A percentile compares a stretch with the other conserved stretches of the same genome.
Evolutionary conservation across 2,113 vertebrate genomes (phyloP).

Genomic region (Coreoperca whiteheadi): DNA sequence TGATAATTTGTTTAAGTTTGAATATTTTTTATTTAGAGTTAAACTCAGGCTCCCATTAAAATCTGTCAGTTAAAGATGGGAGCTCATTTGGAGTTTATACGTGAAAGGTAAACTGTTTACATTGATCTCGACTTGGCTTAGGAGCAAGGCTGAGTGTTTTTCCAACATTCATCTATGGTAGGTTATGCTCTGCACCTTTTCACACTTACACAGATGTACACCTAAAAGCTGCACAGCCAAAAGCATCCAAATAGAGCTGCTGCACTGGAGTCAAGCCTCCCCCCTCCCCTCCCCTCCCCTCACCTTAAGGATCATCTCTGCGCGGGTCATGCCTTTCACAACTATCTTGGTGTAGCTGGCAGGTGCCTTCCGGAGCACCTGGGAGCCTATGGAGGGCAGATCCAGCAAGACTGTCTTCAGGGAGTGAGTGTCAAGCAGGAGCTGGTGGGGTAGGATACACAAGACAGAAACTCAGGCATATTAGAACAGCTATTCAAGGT

Average conservation of each 20-base stretch:
- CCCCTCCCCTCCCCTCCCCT: conserved; percentile 39
- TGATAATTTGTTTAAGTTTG: conserved; percentile 50
- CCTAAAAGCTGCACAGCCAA: conserved; percentile 4
- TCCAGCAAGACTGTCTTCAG: conserved; percentile 97
- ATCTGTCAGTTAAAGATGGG: conserved; percentile 20
- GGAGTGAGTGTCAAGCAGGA: conserved; percentile 97
- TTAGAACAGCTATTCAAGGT: neutral
- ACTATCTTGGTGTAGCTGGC: conserved; percentile 99
- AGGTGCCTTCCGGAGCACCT: conserved; percentile 97
- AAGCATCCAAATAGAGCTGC: neutral
- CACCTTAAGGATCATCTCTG: conserved; percentile 99
- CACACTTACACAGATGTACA: neutral
- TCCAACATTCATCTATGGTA: conserved; percentile 29
- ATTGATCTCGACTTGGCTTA: neutral
- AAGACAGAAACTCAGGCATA: neutral
- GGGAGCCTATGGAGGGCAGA: conserved; percentile 97
- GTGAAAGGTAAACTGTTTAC: conserved; percentile 58
- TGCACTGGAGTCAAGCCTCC: neutral
- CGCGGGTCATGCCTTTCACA: conserved; percentile 99
- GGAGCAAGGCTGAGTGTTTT: conserved; percentile 38
- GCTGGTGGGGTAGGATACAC: conserved; percentile 79
- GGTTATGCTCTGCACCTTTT: neutral
- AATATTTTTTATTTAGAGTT: conserved; percentile 40
- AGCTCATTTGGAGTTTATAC: conserved; percentile 47
- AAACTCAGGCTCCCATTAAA: conserved; percentile 33